These are phyloP conservation scores for Ophioninae sp. DNA, from an alignment of 2,888 invertebrate genomes.

Conservation along the genomic window DNA sequence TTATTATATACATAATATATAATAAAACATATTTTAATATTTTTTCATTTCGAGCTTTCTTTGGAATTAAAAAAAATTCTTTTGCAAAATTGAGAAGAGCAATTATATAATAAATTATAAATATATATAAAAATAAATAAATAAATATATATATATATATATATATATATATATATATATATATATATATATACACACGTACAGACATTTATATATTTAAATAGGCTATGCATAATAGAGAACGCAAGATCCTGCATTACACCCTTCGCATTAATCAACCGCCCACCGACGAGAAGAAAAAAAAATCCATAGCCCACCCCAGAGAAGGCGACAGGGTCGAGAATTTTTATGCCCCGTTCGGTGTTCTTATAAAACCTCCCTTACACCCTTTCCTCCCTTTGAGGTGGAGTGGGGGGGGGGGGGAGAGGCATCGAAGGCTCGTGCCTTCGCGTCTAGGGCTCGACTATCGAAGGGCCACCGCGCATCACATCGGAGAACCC, in stretches of 20 bases:
- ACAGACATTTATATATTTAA: no score
- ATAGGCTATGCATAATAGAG: slow-evolving; percentile 43
- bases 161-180: slow-evolving; percentile 38
- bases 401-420: no score
- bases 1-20: no score
- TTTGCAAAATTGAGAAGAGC: no score
- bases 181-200: slow-evolving; percentile 7
- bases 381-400: slow-evolving; percentile 52
- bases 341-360: slow-evolving; percentile 67
- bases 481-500: no score
- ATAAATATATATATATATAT: no score
- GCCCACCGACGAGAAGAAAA: slow-evolving; percentile 63
- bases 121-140: no score
- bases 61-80: no score
- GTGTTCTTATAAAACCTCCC: slow-evolving; percentile 39
- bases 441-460: slow-evolving; percentile 55
- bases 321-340: slow-evolving; percentile 46
- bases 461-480: slow-evolving; percentile 28
- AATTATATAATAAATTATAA: no score
- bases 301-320: slow-evolving; percentile 70
- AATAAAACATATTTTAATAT: no score
- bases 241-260: slow-evolving; percentile 60
- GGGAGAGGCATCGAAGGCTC: slow-evolving; percentile 32
- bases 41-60: no score
- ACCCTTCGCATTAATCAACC: slow-evolving; percentile 71